A percentile compares a stretch with the other conserved stretches of the same genome.
Conservation (phyloP, 2,797 vertebrate genomes). For the Karalla daura region DNA sequence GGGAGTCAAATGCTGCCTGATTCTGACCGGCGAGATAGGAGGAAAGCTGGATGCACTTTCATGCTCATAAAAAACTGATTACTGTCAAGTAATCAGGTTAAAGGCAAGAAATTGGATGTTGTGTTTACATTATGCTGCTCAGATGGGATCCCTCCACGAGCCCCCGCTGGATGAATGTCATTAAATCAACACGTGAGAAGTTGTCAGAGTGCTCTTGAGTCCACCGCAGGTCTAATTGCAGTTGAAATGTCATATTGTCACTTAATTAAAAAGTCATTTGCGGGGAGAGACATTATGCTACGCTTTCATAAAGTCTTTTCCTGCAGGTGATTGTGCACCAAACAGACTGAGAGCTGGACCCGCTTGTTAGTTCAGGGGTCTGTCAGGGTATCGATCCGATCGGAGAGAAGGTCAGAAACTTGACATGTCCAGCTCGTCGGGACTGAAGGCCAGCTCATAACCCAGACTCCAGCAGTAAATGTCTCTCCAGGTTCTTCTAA, state of each 20-base stretch:
- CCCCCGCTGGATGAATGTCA: constrained; percentile 15
- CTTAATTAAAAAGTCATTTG: not conserved
- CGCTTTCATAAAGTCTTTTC: not conserved
- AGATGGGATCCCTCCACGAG: constrained; percentile 1
- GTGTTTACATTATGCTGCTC: constrained; percentile 12
- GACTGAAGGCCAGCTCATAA: not conserved
- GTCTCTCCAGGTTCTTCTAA: not conserved
- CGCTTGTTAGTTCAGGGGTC: not conserved
- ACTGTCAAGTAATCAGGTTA: constrained; percentile 9
- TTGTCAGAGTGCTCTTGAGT: not conserved
- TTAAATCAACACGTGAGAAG: not conserved
- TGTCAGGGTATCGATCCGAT: not conserved
- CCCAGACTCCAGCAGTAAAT: not conserved
- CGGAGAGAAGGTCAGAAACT: not conserved
- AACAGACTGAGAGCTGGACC: not conserved
- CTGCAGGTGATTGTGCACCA: not conserved
- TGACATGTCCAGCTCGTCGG: not conserved
- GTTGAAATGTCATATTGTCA: not conserved
- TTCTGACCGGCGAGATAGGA: constrained; percentile 1
- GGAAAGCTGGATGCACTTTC: not conserved
- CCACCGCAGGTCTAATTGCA: not conserved
- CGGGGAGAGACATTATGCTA: not conserved
- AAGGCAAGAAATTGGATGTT: constrained; percentile 2
- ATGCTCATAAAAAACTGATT: constrained; percentile 3
- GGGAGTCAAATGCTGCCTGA: constrained; percentile 19